Conservation (phyloP, 2,888 invertebrate species). For the Rhamphomyia laevipes region DNA sequence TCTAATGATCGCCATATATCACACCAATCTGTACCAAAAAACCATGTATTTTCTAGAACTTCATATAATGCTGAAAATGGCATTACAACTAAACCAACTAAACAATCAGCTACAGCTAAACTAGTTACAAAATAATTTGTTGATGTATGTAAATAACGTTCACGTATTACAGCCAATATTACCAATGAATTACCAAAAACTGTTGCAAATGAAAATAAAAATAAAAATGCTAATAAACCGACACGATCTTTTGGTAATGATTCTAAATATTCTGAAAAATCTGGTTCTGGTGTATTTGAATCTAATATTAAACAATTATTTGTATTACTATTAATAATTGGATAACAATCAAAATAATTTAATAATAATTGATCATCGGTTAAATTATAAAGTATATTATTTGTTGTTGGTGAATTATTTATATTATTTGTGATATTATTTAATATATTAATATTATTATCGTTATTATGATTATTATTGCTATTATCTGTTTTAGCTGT, state of each 20-base stretch:
- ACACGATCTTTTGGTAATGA: conserved; percentile 56
- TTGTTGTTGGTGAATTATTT: neutral
- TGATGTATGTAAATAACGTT: conserved; percentile 88
- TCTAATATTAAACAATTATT: neutral
- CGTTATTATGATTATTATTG: neutral
- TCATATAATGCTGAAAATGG: conserved; percentile 90
- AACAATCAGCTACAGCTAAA: conserved; percentile 88
- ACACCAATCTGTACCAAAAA: conserved; percentile 92
- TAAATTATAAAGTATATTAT: neutral
- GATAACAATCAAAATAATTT: conserved; percentile 1
- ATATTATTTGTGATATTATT: conserved; percentile 1
- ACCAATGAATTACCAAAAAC: conserved; percentile 93
- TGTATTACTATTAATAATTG: neutral
- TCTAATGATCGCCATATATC: conserved; percentile 96
- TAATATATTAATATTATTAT: conserved; percentile 1
- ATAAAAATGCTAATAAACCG: conserved; percentile 65
- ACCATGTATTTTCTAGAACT: conserved; percentile 81
- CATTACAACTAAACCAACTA: conserved; percentile 96
- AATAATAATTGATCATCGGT: neutral
- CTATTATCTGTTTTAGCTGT: conserved; percentile 15
- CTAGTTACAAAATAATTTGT: conserved; percentile 98
- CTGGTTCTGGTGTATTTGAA: conserved; percentile 28
- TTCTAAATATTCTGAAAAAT: conserved; percentile 34
- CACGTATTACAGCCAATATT: conserved; percentile 83
- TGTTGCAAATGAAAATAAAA: conserved; percentile 81